Base-by-base conservation (phyloP, 1,140 invertebrate species). In the Leptoteleia sp. region DNA sequence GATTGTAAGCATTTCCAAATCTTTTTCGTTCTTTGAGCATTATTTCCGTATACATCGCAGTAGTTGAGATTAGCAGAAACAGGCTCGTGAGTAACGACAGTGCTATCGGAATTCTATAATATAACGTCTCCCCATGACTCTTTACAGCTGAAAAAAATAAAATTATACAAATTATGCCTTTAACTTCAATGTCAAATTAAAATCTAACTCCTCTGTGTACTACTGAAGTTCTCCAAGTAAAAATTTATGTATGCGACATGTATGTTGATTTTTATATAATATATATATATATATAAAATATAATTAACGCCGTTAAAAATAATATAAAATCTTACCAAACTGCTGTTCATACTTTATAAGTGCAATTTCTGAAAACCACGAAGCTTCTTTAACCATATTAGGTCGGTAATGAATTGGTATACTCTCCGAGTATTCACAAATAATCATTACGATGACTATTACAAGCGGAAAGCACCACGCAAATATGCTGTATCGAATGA, bases 91-190 rank as follows among this genome's bases (percentile, higher is more conserved):
- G 4, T 4, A 25, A 1, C 3, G 37, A 54, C 7, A 65, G 0
- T 15, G 16, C 4, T 7, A 54, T 11, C 17, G 61, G 61, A 42
- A 65, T 25, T 16, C 48, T 17, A 9, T 50, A 65, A 22, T 54
- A 65, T n/a, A 65, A 35, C 8, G 17, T 7, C 19, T 54, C 61
- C 1, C 61, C 61, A 27, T 54, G 45, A 65, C 19, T 54, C 16
- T 33, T 52, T 5, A 16, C 4, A 33, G 9, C 47, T 65, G 12
- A 3, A 43, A 45, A 45, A n/a, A n/a, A n/a, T n/a, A n/a, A n/a
- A n/a, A n/a, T n/a, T n/a, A n/a, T n/a, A n/a, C n/a, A n/a, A n/a
- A n/a, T n/a, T n/a, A n/a, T n/a, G n/a, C n/a, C n/a, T n/a, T n/a
- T n/a, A n/a, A n/a, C n/a, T n/a, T n/a, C n/a, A n/a, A n/a, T n/a